Percentiles rank a stretch among this genome's conserved stretches.
Conservation (phyloP, 2,797 vertebrate genomes). For the Rhynchotus rufescens region DNA sequence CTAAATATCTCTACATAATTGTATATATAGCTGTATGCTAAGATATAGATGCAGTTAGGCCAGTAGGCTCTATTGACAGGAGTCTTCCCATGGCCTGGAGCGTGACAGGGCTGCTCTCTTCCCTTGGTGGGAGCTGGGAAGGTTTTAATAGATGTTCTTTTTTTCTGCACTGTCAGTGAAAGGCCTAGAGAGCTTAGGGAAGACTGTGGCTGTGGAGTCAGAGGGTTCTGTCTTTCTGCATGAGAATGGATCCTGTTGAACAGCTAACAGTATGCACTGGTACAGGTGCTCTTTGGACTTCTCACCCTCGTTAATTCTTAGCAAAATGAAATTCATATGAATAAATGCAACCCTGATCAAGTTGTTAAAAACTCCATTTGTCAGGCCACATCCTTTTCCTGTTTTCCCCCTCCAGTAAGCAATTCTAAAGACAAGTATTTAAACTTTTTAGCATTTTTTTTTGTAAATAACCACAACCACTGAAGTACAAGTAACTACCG, state of each 20-base stretch:
- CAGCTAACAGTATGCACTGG: fast-evolving
- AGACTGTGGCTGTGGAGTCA: not conserved
- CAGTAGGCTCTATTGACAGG: not conserved
- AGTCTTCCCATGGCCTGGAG: too few relatives aligned
- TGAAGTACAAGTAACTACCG: not conserved
- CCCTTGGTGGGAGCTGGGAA: not conserved
- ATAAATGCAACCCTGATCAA: slow-evolving; percentile 26
- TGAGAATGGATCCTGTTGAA: not conserved
- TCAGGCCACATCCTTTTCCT: slow-evolving; percentile 73
- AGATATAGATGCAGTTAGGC: not conserved
- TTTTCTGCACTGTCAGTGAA: not conserved
- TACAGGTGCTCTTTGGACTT: not conserved
- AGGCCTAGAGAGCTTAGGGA: not conserved
- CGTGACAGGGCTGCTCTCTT: not conserved
- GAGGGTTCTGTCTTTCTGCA: not conserved
- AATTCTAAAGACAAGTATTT: slow-evolving; percentile 31
- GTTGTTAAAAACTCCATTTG: slow-evolving; percentile 4
- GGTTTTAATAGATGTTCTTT: not conserved
- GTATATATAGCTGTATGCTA: not conserved
- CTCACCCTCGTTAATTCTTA: slow-evolving; percentile 2
- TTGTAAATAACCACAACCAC: slow-evolving; percentile 43
- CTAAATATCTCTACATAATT: not conserved
- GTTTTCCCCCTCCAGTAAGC: slow-evolving; percentile 26
- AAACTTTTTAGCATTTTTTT: slow-evolving; percentile 28
- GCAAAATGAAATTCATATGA: not conserved